Percentiles rank a stretch among this genome's conserved stretches.
phyloP scores from a whole-genome alignment of 2,113 vertebrate species.

The Turnix velox region DNA sequence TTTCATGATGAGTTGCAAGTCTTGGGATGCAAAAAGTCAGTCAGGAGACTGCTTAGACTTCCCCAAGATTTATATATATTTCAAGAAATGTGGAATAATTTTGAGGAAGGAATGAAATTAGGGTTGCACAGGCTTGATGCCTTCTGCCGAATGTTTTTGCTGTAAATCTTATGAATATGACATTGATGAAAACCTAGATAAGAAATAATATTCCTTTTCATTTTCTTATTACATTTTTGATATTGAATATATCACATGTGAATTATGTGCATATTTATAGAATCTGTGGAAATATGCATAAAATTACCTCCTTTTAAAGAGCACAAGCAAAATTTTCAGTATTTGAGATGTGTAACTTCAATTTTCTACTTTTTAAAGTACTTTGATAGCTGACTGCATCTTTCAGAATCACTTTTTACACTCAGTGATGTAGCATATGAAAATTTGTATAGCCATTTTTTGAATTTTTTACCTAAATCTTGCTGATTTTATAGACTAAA shows the following conservation, averaged over 20 bases:
- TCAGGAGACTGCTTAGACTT: neutral
- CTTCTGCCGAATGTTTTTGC: neutral
- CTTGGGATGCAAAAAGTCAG: neutral
- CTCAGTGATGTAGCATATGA: rapidly evolving
- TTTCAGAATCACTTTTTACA: neutral
- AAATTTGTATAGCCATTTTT: neutral
- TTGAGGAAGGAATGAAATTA: neutral
- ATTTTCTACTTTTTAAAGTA: neutral
- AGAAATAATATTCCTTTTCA: neutral
- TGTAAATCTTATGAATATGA: neutral
- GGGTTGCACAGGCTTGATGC: neutral
- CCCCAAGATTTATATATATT: neutral
- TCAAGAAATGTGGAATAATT: neutral
- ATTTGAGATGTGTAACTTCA: neutral
- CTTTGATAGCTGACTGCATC: neutral
- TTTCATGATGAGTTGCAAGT: neutral
- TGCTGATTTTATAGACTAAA: neutral
- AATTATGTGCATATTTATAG: neutral
- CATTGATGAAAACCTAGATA: neutral
- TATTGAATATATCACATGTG: neutral
- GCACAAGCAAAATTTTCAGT: neutral
- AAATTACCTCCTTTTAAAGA: neutral
- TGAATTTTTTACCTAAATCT: neutral
- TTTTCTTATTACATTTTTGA: neutral
- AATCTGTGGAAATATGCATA: neutral